Evolutionary conservation across 2,113 vertebrate species (phyloP), one percentile per base, ranked within the genome.

Genomic region (Sprattus sprattus): DNA sequence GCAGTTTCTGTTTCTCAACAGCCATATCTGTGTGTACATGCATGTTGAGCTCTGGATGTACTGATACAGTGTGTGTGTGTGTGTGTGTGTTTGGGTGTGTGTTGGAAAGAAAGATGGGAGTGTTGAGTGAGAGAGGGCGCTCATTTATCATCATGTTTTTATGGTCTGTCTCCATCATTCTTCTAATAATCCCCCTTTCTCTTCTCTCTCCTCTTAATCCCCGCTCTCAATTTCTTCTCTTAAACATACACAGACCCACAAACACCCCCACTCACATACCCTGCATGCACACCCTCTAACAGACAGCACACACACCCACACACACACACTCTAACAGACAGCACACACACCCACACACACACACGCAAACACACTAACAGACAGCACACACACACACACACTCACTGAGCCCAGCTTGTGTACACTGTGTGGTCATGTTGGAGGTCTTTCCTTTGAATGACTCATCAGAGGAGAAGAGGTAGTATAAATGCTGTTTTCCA

Each of bases 101-200:
- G 82, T 45, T 4, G 15, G 52, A 45, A 22, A 6, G 28, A 81
- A 50, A 60, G 67, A 52, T 57, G 75, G 81, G 86, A 85, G 85
- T 83, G 67, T 64, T 57, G 67, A 81, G 52, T 84, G 87, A 87
- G 28, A 84, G 82, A 84, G 32, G 84, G 75, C 32, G 64, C 84
- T 86, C 47, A 15, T 87, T 87, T 85, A 22, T 88, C 80, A 87
- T 84, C 52, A 20, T 82, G 60, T 46, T 81, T 25, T 71, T 67
- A 64, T 78, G 50, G 28, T 3, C 15, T 84, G 47, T 49, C 47
- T 81, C 64, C 82, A 57, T 18, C 80, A 84, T 45, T 81, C 49
- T 47, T 18, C 16, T 57, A 3, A 81, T 81, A 89, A 88, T 85
- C 57, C 28, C 45, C 71, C 44, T 67, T 28, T 88, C 45, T 46